Evolutionary conservation across 2,797 vertebrate species (phyloP), one percentile per base, ranked within the genome.

Genomic region (Crocodylus rhombifer): DNA sequence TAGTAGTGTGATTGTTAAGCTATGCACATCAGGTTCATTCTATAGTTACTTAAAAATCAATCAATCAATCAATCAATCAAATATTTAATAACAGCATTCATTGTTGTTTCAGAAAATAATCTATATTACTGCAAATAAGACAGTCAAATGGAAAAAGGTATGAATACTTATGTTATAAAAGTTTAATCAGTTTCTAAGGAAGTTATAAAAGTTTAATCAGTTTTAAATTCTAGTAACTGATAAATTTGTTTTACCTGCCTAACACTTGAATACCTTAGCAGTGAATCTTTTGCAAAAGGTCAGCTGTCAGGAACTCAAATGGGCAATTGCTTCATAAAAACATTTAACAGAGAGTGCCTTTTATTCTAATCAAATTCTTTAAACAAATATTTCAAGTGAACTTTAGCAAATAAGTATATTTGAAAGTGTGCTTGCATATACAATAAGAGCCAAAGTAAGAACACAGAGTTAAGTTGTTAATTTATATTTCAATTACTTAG

Each of bases 1-100:
- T 88, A 97, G 94, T 85, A 96, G 67, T 63, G 94, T 83, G 93
- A 93, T 94, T 87, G 81, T 86, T 96, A 75, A 93, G 28, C 33
- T 95, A 86, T 7, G 85, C 82, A 96, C 95, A 95, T 94, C 81
- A 92, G 84, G 89, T 90, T 87, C 86, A 94, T 88, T 92, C 42
- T 93, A 95, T 28, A 90, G 77, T 75, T 88, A 96, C 42, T 51
- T 94, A 33, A 95, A 90, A 42, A 9, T 42, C 42, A 36, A 36
- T 36, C 30, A 30, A 30, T 30, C 30, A 30, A 30, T 30, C 30
- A 30, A 30, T 30, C 30, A 30, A 30, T 30, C 30, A 30, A 82
- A 76, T 92, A 94, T 88, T 79, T 86, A 86, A 73, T 84, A 87
- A 95, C 83, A 92, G 87, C 92, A 56, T 77, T 87, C 14, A 85